Evolutionary conservation across 2,113 vertebrate species (phyloP).

Genomic region (Labrus mixtus): DNA sequence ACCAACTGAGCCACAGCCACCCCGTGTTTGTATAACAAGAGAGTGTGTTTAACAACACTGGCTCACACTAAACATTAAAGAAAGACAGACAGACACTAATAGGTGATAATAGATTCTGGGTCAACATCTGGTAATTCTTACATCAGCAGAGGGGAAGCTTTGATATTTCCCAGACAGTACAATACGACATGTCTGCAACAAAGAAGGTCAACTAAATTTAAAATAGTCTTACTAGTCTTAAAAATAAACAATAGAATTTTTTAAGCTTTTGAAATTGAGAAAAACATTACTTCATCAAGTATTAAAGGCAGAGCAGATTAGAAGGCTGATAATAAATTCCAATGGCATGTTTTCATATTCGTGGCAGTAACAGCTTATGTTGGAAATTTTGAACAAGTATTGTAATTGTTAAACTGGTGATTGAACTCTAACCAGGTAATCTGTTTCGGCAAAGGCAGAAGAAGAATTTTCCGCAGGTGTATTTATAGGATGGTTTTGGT

Average conservation of each 20-base stretch:
- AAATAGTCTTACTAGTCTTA: too few species aligned
- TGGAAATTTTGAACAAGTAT: constrained; percentile 53
- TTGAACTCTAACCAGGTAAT: too few species aligned
- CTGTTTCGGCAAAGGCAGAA: too few species aligned
- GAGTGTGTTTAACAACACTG: not conserved
- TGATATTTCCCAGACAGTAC: constrained; percentile 76
- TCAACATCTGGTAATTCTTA: constrained; percentile 82
- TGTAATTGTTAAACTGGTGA: constrained; percentile 30
- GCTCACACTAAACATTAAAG: constrained; percentile 27
- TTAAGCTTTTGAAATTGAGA: constrained; percentile 5
- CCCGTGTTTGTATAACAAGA: too few species aligned
- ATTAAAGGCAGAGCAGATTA: constrained; percentile 11
- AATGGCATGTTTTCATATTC: constrained; percentile 45
- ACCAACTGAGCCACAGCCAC: too few species aligned
- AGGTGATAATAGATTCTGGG: constrained; percentile 79
- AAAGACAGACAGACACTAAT: constrained; percentile 68
- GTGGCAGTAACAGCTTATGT: not conserved
- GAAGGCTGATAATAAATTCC: constrained; percentile 35
- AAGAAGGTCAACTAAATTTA: not conserved
- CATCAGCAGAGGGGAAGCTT: constrained; percentile 60
- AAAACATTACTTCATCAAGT: constrained; percentile 3
- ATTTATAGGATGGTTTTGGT: too few species aligned
- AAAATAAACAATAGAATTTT: too few species aligned
- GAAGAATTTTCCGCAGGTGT: too few species aligned
- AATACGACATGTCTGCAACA: constrained; percentile 60